Evolutionary conservation across 2,797 vertebrate species (phyloP).

Genomic region (Avahi laniger): DNA sequence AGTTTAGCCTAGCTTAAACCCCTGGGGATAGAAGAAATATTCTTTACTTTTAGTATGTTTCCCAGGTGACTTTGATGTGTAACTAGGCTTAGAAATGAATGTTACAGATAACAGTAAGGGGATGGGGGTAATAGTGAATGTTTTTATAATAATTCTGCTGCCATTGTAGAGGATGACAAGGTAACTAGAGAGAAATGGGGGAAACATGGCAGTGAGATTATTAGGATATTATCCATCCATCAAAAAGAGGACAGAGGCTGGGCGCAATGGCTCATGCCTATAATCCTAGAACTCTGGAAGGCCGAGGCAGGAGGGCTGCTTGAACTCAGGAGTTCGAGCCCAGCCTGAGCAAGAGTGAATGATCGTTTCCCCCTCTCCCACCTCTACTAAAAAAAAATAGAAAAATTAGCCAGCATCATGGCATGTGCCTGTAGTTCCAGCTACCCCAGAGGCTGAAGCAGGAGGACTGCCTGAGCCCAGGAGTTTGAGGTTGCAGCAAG

Average conservation of each 20-base stretch:
- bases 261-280: too few species aligned
- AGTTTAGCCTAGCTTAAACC: background rate
- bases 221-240: background rate
- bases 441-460: too few species aligned
- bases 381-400: too few species aligned
- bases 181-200: background rate
- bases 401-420: too few species aligned
- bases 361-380: fast-evolving
- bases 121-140: background rate
- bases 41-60: constrained; percentile 39
- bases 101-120: background rate
- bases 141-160: background rate
- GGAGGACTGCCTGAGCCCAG: too few species aligned
- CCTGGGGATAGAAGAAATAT: background rate
- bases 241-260: background rate
- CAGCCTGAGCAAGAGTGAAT: too few species aligned
- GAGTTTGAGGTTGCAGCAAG: too few species aligned
- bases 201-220: background rate
- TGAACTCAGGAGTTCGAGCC: too few species aligned
- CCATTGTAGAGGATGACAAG: background rate
- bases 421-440: too few species aligned
- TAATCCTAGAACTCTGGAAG: too few species aligned
- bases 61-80: background rate
- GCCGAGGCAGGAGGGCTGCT: too few species aligned
- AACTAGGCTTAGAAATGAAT: background rate